Evolutionary conservation across 2,797 vertebrate species (phyloP).

Genomic region (Graptemys geographica): DNA sequence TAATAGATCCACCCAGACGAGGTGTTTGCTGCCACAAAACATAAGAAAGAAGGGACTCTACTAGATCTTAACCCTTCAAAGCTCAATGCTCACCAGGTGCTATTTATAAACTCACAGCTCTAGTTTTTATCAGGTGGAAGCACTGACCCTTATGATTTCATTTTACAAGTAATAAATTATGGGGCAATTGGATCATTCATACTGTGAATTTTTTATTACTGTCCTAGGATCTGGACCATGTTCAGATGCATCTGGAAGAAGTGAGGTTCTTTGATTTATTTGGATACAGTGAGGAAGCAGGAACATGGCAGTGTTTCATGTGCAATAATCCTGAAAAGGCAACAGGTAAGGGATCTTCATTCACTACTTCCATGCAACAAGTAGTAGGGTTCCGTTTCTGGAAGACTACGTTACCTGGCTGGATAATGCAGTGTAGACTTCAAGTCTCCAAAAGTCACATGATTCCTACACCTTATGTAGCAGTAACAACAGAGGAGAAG

Average conservation of each 20-base stretch:
- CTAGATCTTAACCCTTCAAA: rapidly evolving
- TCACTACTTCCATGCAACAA: rapidly evolving
- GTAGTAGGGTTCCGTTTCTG: neutral
- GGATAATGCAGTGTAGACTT: rapidly evolving
- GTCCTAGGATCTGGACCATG: constrained; percentile 89
- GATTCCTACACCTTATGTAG: neutral
- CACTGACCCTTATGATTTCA: neutral
- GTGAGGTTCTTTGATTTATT: constrained; percentile 97
- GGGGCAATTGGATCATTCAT: neutral
- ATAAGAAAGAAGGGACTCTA: rapidly evolving
- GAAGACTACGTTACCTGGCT: neutral
- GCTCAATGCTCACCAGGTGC: neutral
- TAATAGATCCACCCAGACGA: rapidly evolving
- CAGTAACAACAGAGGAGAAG: neutral
- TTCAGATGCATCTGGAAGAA: constrained; percentile 93
- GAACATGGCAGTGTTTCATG: constrained; percentile 96
- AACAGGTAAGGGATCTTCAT: constrained; percentile 81
- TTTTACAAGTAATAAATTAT: neutral
- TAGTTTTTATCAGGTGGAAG: neutral
- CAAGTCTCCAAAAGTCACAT: too few species aligned
- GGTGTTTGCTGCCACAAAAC: neutral
- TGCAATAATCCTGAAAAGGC: constrained; percentile 97
- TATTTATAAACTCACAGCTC: neutral
- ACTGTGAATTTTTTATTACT: neutral
- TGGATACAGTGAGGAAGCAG: constrained; percentile 91